Percentiles rank a stretch among this genome's conserved stretches.
These are phyloP conservation scores for Furnarius figulus DNA, from an alignment of 2,113 vertebrate species.

Conservation along the genomic window DNA sequence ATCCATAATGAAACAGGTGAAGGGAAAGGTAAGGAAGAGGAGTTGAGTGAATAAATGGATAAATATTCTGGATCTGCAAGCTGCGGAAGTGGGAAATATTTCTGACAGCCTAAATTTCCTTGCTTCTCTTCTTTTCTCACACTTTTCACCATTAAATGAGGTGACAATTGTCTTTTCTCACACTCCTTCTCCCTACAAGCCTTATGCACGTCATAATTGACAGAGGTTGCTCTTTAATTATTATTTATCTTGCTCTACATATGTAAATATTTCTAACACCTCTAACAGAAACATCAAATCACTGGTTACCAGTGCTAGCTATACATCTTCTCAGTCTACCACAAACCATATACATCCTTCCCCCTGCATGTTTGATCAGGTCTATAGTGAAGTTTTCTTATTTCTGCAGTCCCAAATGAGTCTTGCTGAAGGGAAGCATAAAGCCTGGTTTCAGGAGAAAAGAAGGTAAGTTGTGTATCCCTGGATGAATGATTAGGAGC, in stretches of 20 bases:
- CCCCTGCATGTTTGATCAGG: not conserved
- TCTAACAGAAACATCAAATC: not conserved
- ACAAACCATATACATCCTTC: not conserved
- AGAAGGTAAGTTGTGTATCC: not conserved
- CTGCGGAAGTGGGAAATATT: not conserved
- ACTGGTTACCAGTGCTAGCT: not conserved
- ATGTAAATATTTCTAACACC: not conserved
- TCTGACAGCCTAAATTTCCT: not conserved
- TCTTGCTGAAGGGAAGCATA: not conserved
- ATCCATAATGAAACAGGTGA: not conserved
- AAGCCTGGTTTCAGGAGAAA: not conserved
- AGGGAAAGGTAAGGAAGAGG: not conserved
- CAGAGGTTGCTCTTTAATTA: not conserved
- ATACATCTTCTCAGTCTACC: not conserved
- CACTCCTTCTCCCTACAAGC: not conserved
- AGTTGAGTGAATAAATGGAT: not conserved
- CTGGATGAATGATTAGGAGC: not conserved
- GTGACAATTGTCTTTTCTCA: not conserved
- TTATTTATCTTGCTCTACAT: not conserved
- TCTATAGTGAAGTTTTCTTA: not conserved
- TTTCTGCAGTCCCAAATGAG: not conserved
- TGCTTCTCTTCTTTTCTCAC: not conserved
- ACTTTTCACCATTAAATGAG: not conserved
- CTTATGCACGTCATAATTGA: not conserved
- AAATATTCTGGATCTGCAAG: not conserved